Percentiles rank a stretch among this genome's conserved stretches.
These are phyloP conservation scores for Lates japonicus DNA, from an alignment of 2,797 vertebrate species.

Conservation along the genomic window DNA sequence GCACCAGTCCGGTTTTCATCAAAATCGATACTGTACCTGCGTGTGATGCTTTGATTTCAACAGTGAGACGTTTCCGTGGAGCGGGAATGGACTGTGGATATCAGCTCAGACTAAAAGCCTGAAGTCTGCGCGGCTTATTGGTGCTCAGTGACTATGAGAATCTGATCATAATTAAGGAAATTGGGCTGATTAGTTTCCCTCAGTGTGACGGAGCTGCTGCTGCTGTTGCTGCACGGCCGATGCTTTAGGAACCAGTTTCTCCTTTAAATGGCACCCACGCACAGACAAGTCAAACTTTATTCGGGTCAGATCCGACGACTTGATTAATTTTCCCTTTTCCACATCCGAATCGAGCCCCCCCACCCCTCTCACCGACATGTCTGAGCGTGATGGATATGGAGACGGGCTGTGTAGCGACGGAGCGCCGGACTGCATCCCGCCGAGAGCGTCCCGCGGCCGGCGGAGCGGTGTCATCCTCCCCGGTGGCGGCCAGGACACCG, in stretches of 20 bases:
- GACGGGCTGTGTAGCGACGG: constrained; percentile 81
- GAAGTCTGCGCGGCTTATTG: constrained; percentile 31
- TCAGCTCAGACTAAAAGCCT: constrained; percentile 21
- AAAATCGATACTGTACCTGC: constrained; percentile 42
- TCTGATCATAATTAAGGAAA: constrained; percentile 54
- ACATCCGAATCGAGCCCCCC: constrained; percentile 5
- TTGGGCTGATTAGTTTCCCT: constrained; percentile 52
- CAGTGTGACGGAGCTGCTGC: constrained; percentile 35
- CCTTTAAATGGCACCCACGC: constrained; percentile 67
- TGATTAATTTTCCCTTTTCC: constrained; percentile 36
- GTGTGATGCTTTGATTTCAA: constrained; percentile 56
- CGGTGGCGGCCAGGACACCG: constrained; percentile 77
- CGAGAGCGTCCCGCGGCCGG: constrained; percentile 80
- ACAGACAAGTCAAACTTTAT: constrained; percentile 69
- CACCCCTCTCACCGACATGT: constrained; percentile 73
- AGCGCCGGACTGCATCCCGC: constrained; percentile 79
- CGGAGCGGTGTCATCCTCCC: constrained; percentile 84
- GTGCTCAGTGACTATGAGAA: constrained; percentile 34
- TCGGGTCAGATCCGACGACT: constrained; percentile 48
- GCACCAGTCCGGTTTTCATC: constrained; percentile 43
- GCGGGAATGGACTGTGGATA: constrained; percentile 18
- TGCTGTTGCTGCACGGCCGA: not conserved
- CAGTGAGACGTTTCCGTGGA: constrained; percentile 14
- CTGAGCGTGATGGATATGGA: constrained; percentile 80
- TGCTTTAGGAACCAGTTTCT: constrained; percentile 24